phyloP scores from a whole-genome alignment of 2,888 invertebrate species.

The Erpobdella octoculata region DNA sequence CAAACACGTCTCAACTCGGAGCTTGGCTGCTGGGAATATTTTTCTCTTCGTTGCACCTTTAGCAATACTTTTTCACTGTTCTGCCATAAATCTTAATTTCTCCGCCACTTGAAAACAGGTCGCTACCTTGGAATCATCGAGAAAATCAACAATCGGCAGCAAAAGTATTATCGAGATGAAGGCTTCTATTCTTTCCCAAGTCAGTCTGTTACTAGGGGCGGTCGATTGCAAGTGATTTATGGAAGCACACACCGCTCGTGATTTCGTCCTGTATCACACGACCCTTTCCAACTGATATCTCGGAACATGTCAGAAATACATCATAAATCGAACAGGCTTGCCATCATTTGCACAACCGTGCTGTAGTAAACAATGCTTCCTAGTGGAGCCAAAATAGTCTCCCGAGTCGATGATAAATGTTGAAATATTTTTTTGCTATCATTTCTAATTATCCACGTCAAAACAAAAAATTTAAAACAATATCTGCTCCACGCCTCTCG shows the following conservation, averaged over 20 bases:
- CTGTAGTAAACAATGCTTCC: constrained; percentile 10
- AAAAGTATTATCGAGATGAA: neutral
- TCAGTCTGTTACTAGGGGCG: neutral
- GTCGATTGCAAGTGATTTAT: neutral
- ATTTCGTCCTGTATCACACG: constrained; percentile 4
- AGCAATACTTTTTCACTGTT: neutral
- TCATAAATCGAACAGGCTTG: constrained; percentile 10
- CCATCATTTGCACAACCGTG: no score
- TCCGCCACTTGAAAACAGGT: neutral
- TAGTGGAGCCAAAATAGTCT: no score
- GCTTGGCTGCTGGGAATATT: neutral
- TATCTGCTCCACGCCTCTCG: no score
- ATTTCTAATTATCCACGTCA: no score
- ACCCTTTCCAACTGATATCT: constrained; percentile 10
- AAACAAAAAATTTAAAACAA: no score
- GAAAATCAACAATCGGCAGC: neutral
- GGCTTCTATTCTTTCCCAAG: constrained; percentile 1
- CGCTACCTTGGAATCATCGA: neutral
- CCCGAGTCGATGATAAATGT: no score
- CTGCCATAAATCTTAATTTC: neutral
- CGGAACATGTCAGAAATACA: constrained; percentile 8
- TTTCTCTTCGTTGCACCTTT: neutral
- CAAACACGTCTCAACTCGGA: neutral
- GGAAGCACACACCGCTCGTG: neutral
- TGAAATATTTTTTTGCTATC: no score